Percentiles rank a stretch among this genome's conserved stretches.
Evolutionary conservation across 2,888 invertebrate species (phyloP).

Genomic region (Nomada flava): DNA sequence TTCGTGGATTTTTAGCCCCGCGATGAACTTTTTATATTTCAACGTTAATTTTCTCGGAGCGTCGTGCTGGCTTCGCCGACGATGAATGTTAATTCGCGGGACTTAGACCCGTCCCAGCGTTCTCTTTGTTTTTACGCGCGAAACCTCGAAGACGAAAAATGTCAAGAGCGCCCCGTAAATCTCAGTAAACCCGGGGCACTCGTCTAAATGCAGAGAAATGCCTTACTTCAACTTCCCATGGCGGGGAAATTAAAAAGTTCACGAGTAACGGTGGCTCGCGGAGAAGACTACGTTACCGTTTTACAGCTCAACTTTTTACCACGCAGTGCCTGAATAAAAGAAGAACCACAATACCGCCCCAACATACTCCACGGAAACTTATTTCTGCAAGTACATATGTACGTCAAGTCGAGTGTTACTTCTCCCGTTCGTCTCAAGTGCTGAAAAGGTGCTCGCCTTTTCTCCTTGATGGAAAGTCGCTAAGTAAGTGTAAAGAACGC

Average conservation of each 20-base stretch:
- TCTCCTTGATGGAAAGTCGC: too few relatives aligned
- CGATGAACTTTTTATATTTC: too few relatives aligned
- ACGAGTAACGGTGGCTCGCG: slow-evolving; percentile 1
- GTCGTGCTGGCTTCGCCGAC: too few relatives aligned
- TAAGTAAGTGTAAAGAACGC: too few relatives aligned
- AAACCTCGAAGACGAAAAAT: not conserved
- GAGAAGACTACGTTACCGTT: slow-evolving; percentile 17
- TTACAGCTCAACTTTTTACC: slow-evolving; percentile 40
- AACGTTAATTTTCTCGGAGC: too few relatives aligned
- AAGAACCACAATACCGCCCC: not conserved
- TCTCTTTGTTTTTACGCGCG: too few relatives aligned
- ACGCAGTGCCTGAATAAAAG: not conserved
- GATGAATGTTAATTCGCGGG: too few relatives aligned
- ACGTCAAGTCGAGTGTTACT: not conserved
- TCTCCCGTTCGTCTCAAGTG: not conserved
- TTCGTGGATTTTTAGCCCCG: too few relatives aligned
- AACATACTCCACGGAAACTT: slow-evolving; percentile 42
- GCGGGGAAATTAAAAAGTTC: slow-evolving; percentile 26
- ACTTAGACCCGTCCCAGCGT: too few relatives aligned
- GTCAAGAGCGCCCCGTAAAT: not conserved
- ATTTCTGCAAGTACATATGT: not conserved
- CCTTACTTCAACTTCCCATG: not conserved
- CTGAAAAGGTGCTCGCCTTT: too few relatives aligned
- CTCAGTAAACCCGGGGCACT: too few relatives aligned
- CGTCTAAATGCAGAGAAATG: too few relatives aligned